phyloP scores from a whole-genome alignment of 2,797 vertebrate genomes.

The Octomys mimax region DNA sequence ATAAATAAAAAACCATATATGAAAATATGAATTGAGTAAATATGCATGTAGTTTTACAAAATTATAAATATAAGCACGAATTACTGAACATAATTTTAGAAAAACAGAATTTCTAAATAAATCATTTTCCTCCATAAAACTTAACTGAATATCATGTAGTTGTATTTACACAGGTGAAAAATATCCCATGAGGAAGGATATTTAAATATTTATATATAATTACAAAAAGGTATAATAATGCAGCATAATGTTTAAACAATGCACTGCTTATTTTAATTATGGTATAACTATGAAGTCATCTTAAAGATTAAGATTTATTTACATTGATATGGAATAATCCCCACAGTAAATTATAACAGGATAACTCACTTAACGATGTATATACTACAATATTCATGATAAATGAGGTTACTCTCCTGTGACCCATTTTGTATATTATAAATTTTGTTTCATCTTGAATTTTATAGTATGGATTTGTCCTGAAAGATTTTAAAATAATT shows the following conservation, averaged over 20 bases:
- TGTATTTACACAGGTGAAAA: not conserved
- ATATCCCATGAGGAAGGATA: not conserved
- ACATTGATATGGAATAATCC: not conserved
- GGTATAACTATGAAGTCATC: not conserved
- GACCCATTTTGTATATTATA: not conserved
- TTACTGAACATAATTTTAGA: conserved; percentile 11
- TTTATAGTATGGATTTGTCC: not conserved
- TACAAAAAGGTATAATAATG: not conserved
- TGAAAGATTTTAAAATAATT: not conserved
- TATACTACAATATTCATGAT: not conserved
- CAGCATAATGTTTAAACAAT: not conserved
- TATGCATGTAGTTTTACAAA: not conserved
- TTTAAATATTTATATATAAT: not conserved
- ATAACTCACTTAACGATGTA: not conserved
- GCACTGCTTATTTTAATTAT: conserved; percentile 40
- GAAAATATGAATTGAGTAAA: not conserved
- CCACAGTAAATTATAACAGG: not conserved
- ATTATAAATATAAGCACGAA: not conserved
- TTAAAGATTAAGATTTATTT: not conserved
- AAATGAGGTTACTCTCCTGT: not conserved
- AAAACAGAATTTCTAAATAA: conserved; percentile 9
- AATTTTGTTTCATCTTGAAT: conserved; percentile 23
- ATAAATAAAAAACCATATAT: not conserved
- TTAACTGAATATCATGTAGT: not conserved
- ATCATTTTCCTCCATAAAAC: not conserved